Base-by-base conservation (phyloP, 2,113 vertebrate species). In the Cettia cetti region DNA sequence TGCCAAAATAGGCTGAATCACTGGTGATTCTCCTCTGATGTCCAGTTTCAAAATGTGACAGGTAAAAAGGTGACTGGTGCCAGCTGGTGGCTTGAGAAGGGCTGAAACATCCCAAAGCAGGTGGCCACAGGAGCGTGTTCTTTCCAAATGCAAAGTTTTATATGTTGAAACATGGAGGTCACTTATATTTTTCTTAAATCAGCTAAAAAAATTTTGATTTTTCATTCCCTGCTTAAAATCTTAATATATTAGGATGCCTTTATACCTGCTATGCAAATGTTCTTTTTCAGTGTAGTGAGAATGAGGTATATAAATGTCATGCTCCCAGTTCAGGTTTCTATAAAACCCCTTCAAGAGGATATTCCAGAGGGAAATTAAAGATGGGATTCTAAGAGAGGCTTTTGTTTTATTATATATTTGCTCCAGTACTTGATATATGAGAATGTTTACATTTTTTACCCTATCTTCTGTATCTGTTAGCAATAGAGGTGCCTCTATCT, bases 341-440 rank as follows among this genome's bases (percentile, higher is more conserved):
- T 88, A 45, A 57, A 77, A 49, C 10, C 18, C 23, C 24, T 79
- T 47, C 12, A 20, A 80, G 66, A 90, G 17, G 12, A 49, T 86
- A 61, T 93, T 86, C 66, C 59, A 80, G 50, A 59, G 54, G 56
- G 78, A 93, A 90, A 88, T 88, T 80, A 74, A 90, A 82, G 49
- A 79, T 72, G 11, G 4, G 42, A 50, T 86, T 79, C 53, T 69
- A 65, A 61, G 75, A 86, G 16, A 70, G 18, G 21, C 45, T 86
- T 96, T 74, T 94, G 40, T 69, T 86, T 94, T 77, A 53, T 80
- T 87, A 28, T 35, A 28, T 91, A 47, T 89, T 91, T 91, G 40
- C 49, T 94, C 12, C 61, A 52, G 9, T 75, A 45, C 49, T 78
- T 91, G 65, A 75, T 89, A 60, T 11, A 54, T 82, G 65, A 84